Conservation (phyloP, 2,888 invertebrate genomes). For the Azorinus chamasolen region DNA sequence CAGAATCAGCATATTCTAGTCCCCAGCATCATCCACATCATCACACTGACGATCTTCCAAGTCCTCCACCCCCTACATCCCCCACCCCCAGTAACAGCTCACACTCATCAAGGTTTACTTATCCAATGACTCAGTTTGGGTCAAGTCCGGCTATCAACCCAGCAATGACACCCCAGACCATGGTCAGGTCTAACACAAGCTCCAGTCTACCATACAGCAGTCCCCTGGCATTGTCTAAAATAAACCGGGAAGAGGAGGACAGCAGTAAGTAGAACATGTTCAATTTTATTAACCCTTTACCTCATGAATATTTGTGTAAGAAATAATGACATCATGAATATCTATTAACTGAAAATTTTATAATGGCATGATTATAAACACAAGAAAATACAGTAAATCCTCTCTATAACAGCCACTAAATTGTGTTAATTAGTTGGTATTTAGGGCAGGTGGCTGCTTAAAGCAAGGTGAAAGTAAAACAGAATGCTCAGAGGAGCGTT, state of each 20-base stretch:
- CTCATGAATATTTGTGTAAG: neutral
- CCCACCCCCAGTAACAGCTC: slow-evolving; percentile 83
- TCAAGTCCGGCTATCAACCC: slow-evolving; percentile 51
- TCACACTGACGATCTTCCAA: slow-evolving; percentile 77
- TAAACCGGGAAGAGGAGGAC: slow-evolving; percentile 77
- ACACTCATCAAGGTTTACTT: slow-evolving; percentile 81
- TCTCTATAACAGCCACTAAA: too few species aligned
- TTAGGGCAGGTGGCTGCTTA: too few species aligned
- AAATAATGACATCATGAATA: too few species aligned
- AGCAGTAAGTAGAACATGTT: slow-evolving; percentile 73
- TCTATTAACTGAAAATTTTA: too few species aligned
- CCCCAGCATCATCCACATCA: slow-evolving; percentile 71
- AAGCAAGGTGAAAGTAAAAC: too few species aligned
- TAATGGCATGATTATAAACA: too few species aligned
- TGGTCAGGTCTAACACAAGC: slow-evolving; percentile 82
- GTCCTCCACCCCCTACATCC: slow-evolving; percentile 77
- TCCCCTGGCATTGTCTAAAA: slow-evolving; percentile 75
- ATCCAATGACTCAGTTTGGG: slow-evolving; percentile 80
- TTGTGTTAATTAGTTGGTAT: too few species aligned
- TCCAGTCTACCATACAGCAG: slow-evolving; percentile 76
- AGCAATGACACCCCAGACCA: slow-evolving; percentile 64
- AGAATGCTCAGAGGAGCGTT: too few species aligned
- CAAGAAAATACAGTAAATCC: too few species aligned
- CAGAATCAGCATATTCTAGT: slow-evolving; percentile 97
- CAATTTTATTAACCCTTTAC: too few species aligned